phyloP scores from a whole-genome alignment of 2,797 vertebrate species.

The Chloroceryle amazona region DNA sequence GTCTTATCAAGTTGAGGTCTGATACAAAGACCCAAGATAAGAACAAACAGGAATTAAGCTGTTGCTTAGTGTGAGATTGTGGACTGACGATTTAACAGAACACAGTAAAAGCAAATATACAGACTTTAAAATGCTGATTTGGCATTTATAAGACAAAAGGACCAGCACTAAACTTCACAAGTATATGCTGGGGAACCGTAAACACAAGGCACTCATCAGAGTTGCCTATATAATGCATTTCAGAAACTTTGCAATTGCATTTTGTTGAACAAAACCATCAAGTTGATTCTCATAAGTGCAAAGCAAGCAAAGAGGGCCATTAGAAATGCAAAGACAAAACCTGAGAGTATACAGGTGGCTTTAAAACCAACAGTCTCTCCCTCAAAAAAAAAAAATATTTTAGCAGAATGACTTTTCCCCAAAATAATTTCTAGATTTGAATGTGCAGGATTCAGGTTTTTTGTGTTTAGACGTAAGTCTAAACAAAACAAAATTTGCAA shows the following conservation, averaged over 20 bases:
- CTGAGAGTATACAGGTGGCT: not conserved
- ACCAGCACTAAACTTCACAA: not conserved
- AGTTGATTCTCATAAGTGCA: not conserved
- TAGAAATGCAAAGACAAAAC: not conserved
- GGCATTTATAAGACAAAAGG: not conserved
- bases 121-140: not conserved
- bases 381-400: not conserved
- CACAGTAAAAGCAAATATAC: not conserved
- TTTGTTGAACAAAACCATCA: not conserved
- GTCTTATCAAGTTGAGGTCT: not conserved
- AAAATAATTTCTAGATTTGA: not conserved
- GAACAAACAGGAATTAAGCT: not conserved
- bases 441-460: not conserved
- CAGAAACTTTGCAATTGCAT: not conserved
- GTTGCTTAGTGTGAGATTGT: not conserved
- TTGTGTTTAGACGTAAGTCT: not conserved
- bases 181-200: not conserved
- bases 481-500: not conserved
- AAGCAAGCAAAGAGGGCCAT: not conserved
- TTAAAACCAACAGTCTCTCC: not conserved
- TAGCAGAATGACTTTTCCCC: not conserved
- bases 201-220: not conserved
- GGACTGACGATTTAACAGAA: not conserved
- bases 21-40: not conserved
- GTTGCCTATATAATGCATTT: not conserved